Percentiles rank a stretch among this genome's conserved stretches.
phyloP scores from a whole-genome alignment of 2,113 vertebrate genomes.

The Prietella phreatophila region DNA sequence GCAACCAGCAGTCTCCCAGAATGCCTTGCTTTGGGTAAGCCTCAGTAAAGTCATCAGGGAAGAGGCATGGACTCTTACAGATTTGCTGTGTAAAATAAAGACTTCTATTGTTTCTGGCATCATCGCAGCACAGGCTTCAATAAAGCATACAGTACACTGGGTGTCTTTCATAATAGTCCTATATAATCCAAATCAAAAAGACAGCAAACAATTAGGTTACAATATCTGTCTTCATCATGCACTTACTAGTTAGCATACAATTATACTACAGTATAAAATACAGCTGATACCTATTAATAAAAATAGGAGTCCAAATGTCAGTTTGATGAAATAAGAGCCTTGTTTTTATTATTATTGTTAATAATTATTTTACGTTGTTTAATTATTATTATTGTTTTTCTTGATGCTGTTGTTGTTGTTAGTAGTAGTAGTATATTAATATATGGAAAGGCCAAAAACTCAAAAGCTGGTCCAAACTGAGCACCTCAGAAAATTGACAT shows the following conservation, averaged over 20 bases:
- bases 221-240: not conserved
- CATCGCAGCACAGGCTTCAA: not conserved
- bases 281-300: not conserved
- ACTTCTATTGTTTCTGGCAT: not conserved
- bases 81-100: constrained; percentile 78
- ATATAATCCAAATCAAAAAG: not conserved
- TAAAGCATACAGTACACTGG: not conserved
- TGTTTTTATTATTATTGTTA: too few relatives aligned
- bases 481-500: too few relatives aligned
- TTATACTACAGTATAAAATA: not conserved
- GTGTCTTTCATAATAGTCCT: not conserved
- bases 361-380: too few relatives aligned
- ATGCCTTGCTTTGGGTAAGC: constrained; percentile 89
- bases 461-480: too few relatives aligned
- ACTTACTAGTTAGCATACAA: not conserved
- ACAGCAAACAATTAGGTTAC: not conserved
- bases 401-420: too few relatives aligned
- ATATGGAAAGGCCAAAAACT: too few relatives aligned
- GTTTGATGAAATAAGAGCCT: not conserved
- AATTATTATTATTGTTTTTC: too few relatives aligned
- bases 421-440: too few relatives aligned
- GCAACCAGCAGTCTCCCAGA: constrained; percentile 95
- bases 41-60: constrained; percentile 74
- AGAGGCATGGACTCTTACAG: constrained; percentile 77
- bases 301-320: not conserved